Base-by-base conservation (phyloP, 2,113 vertebrate genomes). In the Collichthys lucidus region DNA sequence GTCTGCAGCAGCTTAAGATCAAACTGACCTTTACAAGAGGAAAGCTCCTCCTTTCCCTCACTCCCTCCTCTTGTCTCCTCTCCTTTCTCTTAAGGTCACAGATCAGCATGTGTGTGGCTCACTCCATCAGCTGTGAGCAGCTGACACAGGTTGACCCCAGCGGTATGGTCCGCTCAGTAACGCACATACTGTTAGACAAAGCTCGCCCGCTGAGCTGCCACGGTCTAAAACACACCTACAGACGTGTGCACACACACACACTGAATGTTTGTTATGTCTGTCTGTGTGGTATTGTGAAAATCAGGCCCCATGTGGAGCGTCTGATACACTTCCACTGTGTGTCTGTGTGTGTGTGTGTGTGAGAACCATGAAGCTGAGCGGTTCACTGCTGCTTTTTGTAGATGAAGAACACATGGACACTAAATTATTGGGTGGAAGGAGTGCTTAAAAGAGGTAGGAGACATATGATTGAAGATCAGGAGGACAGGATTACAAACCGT, bases 71-170 rank as follows among this genome's bases (percentile, higher is more conserved):
- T 69, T 9, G 5, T 64, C 71, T 55, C 42, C 24, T 64, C 63
- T 61, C 20, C 29, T 65, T 57, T 56, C 56, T 79, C 46, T 86
- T 78, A 87, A 90, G 84, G 86, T 88, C 88, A 91, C 72, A 75
- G 80, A 75, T 78, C 56, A 88, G 61, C 94, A 95, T 91, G 90
- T 94, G 90, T 94, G 94, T 92, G 92, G 88, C 89, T 89, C 87
- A 86, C 91, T 91, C 91, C 92, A 84, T 92, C 91, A 92, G 86
- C 85, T 91, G 80, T 20, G 57, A 93, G 86, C 94, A 95, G 89
- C 86, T 87, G 82, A 81, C 88, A 81, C 91, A 77, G 89, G 77
- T 85, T 92, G 82, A 93, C 90, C 83, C 88, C 91, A 64, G 70
- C 84, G 92, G 92, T 80, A 76, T 85, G 87, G 92, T 69, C 66